These are phyloP conservation scores for Cairina moschata DNA, from an alignment of 2,113 vertebrate species.

Conservation along the genomic window DNA sequence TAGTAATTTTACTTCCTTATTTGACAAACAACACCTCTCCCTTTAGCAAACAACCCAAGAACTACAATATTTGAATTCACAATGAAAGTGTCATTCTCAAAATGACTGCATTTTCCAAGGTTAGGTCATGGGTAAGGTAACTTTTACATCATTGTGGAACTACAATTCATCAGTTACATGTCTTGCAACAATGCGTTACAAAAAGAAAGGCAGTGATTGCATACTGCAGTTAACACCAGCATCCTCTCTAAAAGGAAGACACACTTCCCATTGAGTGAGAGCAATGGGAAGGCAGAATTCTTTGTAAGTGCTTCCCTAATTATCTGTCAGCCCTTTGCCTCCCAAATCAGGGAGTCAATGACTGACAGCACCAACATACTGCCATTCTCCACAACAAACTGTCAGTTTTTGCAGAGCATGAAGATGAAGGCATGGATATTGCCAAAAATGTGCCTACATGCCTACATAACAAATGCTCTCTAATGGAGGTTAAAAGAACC, in stretches of 20 bases:
- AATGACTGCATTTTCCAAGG: neutral
- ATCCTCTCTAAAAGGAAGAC: conserved; percentile 16
- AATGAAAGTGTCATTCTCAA: neutral
- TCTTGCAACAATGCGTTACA: neutral
- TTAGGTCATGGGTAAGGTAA: neutral
- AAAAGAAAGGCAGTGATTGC: conserved; percentile 4
- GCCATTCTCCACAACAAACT: neutral
- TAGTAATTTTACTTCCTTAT: neutral
- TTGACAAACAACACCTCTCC: neutral
- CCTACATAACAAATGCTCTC: neutral
- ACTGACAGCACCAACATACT: neutral
- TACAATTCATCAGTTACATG: conserved; percentile 38
- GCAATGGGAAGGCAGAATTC: neutral
- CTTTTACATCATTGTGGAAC: accelerated
- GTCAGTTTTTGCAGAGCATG: neutral
- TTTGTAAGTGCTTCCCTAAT: neutral
- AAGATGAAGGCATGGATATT: neutral
- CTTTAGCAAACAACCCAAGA: neutral
- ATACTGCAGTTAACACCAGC: conserved; percentile 3
- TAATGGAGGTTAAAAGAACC: conserved; percentile 23
- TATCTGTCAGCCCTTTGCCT: neutral
- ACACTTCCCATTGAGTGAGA: conserved; percentile 8
- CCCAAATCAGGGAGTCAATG: neutral
- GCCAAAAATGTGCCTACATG: neutral
- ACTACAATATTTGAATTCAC: neutral